These are phyloP conservation scores for Triplophysa tibetana DNA, from an alignment of 2,113 vertebrate genomes.

Conservation along the genomic window DNA sequence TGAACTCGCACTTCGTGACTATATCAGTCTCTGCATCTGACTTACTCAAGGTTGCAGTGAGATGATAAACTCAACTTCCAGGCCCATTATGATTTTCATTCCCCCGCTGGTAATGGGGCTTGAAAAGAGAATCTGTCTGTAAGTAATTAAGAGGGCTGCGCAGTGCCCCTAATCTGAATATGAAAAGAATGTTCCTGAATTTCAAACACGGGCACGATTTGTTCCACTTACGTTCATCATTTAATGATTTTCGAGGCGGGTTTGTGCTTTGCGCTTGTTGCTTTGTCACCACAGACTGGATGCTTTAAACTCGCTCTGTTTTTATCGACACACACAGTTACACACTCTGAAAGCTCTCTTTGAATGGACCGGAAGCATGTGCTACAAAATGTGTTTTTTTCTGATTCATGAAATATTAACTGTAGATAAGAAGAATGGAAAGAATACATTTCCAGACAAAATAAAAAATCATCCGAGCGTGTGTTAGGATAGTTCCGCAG, in stretches of 20 bases:
- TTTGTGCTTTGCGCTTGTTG: constrained; percentile 19
- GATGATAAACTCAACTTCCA: constrained; percentile 52
- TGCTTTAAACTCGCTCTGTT: constrained; percentile 2
- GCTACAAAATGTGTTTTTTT: not conserved
- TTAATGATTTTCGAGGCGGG: constrained; percentile 3
- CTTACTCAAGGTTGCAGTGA: constrained; percentile 45
- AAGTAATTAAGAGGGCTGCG: constrained; percentile 54
- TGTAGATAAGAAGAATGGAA: not conserved
- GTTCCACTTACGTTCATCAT: constrained; percentile 21
- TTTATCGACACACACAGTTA: constrained; percentile 4
- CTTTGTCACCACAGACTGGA: constrained; percentile 10
- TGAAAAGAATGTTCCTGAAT: constrained; percentile 44
- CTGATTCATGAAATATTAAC: not conserved
- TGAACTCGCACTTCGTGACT: constrained; percentile 21
- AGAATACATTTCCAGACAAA: not conserved
- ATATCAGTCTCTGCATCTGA: constrained; percentile 21
- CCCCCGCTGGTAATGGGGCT: constrained; percentile 49
- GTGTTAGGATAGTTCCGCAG: not conserved
- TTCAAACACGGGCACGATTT: constrained; percentile 26
- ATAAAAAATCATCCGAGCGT: no score
- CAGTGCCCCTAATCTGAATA: constrained; percentile 47
- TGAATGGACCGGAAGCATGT: not conserved
- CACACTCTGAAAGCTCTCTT: not conserved
- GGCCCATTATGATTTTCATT: constrained; percentile 52
- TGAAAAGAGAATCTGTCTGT: constrained; percentile 51